Evolutionary conservation across 2,888 invertebrate species (phyloP).

Genomic region (Lasioglossum figueresi): DNA sequence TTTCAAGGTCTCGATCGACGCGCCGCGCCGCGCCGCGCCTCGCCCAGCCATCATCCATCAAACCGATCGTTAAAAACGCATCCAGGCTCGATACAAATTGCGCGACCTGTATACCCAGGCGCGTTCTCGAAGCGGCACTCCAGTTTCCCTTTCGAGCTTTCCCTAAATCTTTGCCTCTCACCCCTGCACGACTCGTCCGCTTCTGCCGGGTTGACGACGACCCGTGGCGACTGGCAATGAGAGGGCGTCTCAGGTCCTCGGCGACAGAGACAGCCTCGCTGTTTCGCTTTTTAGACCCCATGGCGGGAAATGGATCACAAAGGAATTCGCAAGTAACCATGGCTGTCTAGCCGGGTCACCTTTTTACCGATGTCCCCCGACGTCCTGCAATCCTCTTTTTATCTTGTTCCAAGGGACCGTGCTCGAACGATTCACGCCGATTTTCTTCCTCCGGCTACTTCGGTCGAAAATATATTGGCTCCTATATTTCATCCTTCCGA

Average conservation of each 20-base stretch:
- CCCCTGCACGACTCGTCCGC: background rate
- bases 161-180: conserved; percentile 38
- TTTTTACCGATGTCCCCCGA: background rate
- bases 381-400: conserved; percentile 10
- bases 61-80: conserved; percentile 81
- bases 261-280: conserved; percentile 11
- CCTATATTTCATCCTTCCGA: background rate
- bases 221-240: conserved; percentile 44
- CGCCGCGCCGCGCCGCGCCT: conserved; percentile 39
- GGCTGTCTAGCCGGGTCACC: conserved; percentile 8
- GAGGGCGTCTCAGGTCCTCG: conserved; percentile 32
- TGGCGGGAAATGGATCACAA: conserved; percentile 38
- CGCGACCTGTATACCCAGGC: conserved; percentile 52
- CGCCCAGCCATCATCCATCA: conserved; percentile 78
- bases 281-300: conserved; percentile 32
- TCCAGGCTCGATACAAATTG: conserved; percentile 74
- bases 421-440: background rate
- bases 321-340: conserved; percentile 44
- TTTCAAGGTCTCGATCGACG: conserved; percentile 79
- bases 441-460: background rate
- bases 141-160: conserved; percentile 45
- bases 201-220: conserved; percentile 17
- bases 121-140: conserved; percentile 38
- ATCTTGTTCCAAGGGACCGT: background rate
- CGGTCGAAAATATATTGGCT: background rate